Percentiles rank a stretch among this genome's conserved stretches.
These are phyloP conservation scores for Platyrinchus mystaceus DNA, from an alignment of 2,797 vertebrate genomes.

Conservation along the genomic window DNA sequence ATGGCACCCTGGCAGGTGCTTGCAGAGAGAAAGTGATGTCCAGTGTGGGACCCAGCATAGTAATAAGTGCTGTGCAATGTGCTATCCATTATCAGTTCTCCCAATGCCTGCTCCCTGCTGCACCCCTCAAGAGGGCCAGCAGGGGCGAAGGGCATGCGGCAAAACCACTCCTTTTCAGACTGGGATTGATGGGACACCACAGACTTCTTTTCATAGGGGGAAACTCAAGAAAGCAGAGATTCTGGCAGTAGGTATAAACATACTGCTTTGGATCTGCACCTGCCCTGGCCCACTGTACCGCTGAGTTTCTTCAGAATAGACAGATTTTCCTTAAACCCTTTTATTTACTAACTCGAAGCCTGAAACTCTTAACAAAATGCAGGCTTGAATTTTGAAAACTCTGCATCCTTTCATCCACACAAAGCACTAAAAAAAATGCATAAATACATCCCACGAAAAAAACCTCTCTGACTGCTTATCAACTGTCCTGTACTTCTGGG, in stretches of 20 bases:
- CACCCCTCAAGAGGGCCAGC: rapidly evolving
- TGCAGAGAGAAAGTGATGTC: not conserved
- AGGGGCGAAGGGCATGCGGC: rapidly evolving
- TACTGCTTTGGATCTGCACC: not conserved
- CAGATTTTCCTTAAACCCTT: not conserved
- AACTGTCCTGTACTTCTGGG: not conserved
- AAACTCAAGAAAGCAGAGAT: not conserved
- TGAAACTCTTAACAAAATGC: not conserved
- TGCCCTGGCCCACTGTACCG: rapidly evolving
- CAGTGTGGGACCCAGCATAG: rapidly evolving
- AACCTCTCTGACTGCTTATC: not conserved
- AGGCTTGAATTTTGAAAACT: not conserved
- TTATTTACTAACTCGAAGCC: not conserved
- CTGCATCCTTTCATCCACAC: not conserved
- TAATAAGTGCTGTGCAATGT: rapidly evolving
- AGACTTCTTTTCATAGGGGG: not conserved
- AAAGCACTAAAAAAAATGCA: not conserved
- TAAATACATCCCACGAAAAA: not conserved
- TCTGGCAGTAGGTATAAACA: not conserved
- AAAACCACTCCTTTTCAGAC: rapidly evolving
- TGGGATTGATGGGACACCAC: not conserved
- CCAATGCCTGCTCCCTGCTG: rapidly evolving
- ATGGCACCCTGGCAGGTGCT: rapidly evolving
- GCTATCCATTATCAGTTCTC: not conserved
- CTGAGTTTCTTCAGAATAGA: not conserved